Evolutionary conservation across 2,888 invertebrate genomes (phyloP).

Genomic region (Scaptomyza tumidula): DNA sequence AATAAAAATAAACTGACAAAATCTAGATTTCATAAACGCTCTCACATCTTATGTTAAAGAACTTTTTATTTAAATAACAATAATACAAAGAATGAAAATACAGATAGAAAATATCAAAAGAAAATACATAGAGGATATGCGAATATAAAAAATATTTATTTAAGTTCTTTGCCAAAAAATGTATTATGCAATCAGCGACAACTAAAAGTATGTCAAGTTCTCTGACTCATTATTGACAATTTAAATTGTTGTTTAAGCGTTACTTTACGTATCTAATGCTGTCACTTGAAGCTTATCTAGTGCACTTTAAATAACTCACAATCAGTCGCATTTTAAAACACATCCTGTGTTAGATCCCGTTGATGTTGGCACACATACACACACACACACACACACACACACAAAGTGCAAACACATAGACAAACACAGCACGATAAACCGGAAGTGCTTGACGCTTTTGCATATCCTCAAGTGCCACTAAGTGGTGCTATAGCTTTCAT

Average conservation of each 20-base stretch:
- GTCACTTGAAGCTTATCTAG: slow-evolving; percentile 32
- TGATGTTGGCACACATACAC: slow-evolving; percentile 1
- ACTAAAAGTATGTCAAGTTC: not conserved
- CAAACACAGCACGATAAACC: slow-evolving; percentile 52
- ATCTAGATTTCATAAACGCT: no score
- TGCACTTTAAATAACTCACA: slow-evolving; percentile 53
- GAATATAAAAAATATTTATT: no score
- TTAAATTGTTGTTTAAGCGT: not conserved
- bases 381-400: slow-evolving; percentile 22
- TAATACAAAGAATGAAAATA: no score
- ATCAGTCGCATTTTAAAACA: slow-evolving; percentile 39
- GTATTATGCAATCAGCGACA: no score
- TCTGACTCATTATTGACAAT: not conserved
- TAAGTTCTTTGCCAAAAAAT: no score
- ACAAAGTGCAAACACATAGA: slow-evolving; percentile 5
- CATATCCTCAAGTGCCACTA: slow-evolving; percentile 79
- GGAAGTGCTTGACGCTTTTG: slow-evolving; percentile 75
- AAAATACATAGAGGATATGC: no score
- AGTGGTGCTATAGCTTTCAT: slow-evolving; percentile 75
- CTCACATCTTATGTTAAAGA: no score
- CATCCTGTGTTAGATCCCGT: slow-evolving; percentile 11
- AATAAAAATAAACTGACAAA: no score
- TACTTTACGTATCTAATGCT: slow-evolving; percentile 5
- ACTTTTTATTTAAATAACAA: no score
- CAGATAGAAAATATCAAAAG: no score